These are phyloP conservation scores for Vollenhovia emeryi DNA, from an alignment of 1,140 invertebrate species.

Conservation along the genomic window DNA sequence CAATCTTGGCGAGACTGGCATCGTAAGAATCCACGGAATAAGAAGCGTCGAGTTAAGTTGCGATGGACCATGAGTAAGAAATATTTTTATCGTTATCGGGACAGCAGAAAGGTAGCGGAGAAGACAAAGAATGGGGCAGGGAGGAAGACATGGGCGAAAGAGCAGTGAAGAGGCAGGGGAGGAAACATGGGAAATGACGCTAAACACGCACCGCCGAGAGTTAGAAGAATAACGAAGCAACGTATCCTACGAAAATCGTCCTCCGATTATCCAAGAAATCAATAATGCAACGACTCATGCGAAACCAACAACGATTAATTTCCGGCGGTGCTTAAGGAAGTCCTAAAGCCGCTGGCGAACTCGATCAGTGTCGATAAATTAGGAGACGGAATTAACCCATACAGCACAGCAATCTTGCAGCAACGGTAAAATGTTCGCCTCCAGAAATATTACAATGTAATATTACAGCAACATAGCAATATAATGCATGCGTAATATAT, in stretches of 20 bases:
- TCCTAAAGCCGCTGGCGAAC: too few species aligned
- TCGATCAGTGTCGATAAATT: too few species aligned
- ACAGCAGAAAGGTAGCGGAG: not conserved
- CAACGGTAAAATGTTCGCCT: too few species aligned
- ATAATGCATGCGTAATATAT: too few species aligned
- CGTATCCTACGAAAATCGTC: not conserved
- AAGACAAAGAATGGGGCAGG: not conserved
- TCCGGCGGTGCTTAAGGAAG: not conserved
- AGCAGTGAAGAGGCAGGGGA: not conserved
- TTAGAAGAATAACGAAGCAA: not conserved
- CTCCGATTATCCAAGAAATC: slow-evolving; percentile 2
- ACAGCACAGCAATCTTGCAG: too few species aligned
- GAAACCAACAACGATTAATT: not conserved
- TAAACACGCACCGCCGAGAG: not conserved
- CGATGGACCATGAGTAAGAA: slow-evolving; percentile 46
- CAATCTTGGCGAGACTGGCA: slow-evolving; percentile 32
- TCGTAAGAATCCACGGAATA: slow-evolving; percentile 37
- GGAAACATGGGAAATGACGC: not conserved
- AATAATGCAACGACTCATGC: not conserved
- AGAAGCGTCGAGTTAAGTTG: slow-evolving; percentile 46
- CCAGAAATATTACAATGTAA: too few species aligned
- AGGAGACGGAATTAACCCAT: too few species aligned
- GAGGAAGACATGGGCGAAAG: not conserved
- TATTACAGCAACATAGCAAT: too few species aligned
- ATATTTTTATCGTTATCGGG: slow-evolving; percentile 47